Evolutionary conservation across 1,140 invertebrate genomes (phyloP), one percentile per base, ranked within the genome.

Genomic region (Aradophagus sp.): DNA sequence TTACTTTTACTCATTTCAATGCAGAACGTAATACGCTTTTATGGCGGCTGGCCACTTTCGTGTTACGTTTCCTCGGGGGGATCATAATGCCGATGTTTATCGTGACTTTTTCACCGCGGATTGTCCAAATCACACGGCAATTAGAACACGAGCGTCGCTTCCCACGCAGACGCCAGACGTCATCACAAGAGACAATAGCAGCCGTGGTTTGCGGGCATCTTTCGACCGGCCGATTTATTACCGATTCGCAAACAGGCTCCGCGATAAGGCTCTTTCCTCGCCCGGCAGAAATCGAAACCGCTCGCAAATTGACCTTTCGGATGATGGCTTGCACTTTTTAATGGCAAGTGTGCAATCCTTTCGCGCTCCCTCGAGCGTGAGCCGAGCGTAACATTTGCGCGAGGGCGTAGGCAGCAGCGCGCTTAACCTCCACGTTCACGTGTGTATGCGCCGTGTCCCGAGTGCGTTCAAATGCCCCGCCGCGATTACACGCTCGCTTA

Each of bases 311-410:
- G 56, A 71, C 71, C 67, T 74, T 72, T 74, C 44, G 44, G 63
- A 66, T 67, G 59, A 66, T 65, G 48, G 62, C 68, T 73, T 65
- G 67, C 59, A 67, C 58, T 71, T 71, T 75, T 71, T 71, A 71
- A 71, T 68, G 73, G 39, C 36, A 20, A 76, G 77, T 73, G 76
- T 75, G 75, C 71, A 74, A 82, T 80, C 69, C 75, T 74, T 50
- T 52, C 66, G 63, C 73, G 70, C 71, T 71, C 70, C 39, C 50
- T 66, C 32, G 78, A 83, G 75, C 81, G 81, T 83, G 81, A 79
- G 81, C 80, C 81, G 50, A 72, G 74, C 75, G 79, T 83, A 83
- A 81, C 81, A 83, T 83, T 83, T 83, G 74, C 72, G 63, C 65
- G 75, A 77, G 74, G 78, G 80, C 79, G 80, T 83, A 80, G 75